Evolutionary conservation across 2,797 vertebrate genomes (phyloP).

Genomic region (Neoniphon sammara): DNA sequence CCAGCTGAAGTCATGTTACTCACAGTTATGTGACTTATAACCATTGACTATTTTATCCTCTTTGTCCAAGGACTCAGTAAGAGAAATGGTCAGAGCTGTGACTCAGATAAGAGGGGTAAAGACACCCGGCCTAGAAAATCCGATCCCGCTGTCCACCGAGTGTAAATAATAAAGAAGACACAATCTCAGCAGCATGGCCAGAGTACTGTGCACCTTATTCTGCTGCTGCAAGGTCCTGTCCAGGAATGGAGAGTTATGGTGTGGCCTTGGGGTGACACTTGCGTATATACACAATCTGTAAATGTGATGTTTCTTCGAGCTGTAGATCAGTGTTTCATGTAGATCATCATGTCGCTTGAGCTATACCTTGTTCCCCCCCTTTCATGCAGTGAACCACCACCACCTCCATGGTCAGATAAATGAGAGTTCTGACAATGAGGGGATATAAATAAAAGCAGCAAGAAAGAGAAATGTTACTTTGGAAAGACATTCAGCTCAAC

Average conservation of each 20-base stretch:
- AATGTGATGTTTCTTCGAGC: conserved; percentile 43
- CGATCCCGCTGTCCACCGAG: conserved; percentile 75
- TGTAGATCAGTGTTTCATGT: conserved; percentile 34
- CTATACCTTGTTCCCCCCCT: not conserved
- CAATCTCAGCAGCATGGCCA: conserved; percentile 52
- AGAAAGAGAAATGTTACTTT: conserved; percentile 60
- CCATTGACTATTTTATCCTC: conserved; percentile 30
- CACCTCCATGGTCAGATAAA: conserved; percentile 20
- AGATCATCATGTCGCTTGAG: conserved; percentile 14
- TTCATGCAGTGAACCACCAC: conserved; percentile 6
- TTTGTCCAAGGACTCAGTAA: conserved; percentile 43
- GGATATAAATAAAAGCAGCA: conserved; percentile 54
- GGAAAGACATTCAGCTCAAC: conserved; percentile 51
- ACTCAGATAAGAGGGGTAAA: conserved; percentile 67
- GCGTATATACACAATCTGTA: conserved; percentile 31
- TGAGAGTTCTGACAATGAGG: conserved; percentile 36
- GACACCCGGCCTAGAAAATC: conserved; percentile 77
- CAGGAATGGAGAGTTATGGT: conserved; percentile 53
- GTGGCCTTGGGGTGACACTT: conserved; percentile 56
- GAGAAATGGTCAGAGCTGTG: conserved; percentile 59
- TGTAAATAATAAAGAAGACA: conserved; percentile 83
- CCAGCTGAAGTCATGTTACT: conserved; percentile 9
- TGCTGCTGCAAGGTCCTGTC: conserved; percentile 28
- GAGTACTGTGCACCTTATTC: conserved; percentile 19
- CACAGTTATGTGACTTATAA: conserved; percentile 28